Evolutionary conservation across 2,888 invertebrate species (phyloP), one percentile per base, ranked within the genome.

Genomic region (Xanthia icteritia): DNA sequence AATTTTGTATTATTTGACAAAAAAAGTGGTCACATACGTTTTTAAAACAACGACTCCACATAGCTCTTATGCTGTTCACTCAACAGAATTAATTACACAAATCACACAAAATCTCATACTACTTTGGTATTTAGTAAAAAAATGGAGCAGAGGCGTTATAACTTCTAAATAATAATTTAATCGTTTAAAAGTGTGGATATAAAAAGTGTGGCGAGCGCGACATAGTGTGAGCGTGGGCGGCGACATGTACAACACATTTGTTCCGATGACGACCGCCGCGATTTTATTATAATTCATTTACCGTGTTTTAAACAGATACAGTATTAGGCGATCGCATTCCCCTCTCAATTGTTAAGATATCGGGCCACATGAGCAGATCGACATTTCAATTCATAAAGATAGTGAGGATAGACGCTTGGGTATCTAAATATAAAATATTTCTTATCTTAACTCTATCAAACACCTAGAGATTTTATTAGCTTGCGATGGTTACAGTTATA

Each of bases 201-300:
- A 89, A 88, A 87, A 90, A 89, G 86, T 82, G 87, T 87, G 76
- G 78, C 87, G 76, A 81, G 88, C 89, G 87, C 85, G 89, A 86
- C 86, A 77, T 39, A 72, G 81, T 76, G 76, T 76, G 79, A 74
- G 93, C 93, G 95, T 95, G 92, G 96, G 96, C 92, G 93, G 86
- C 87, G 83, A 95, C 95, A 95, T 84, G 94, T 90, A 91, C 93
- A 92, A 93, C 94, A 94, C 94, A 96, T 96, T 96, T 96, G 96
- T 96, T 93, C 91, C 88, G 91, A 92, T 93, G 94, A 93, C 92
- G 92, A 91, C 92, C 92, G 91, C 92, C 91, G 91, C 93, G 91
- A 92, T 94, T 95, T 95, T 96, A 95, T 95, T 96, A 95, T 96
- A 96, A 96, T 95, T 95, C 95, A 95, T 94, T 96, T 95, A 94